Evolutionary conservation across 2,113 vertebrate genomes (phyloP).

Genomic region (Gallinago media): DNA sequence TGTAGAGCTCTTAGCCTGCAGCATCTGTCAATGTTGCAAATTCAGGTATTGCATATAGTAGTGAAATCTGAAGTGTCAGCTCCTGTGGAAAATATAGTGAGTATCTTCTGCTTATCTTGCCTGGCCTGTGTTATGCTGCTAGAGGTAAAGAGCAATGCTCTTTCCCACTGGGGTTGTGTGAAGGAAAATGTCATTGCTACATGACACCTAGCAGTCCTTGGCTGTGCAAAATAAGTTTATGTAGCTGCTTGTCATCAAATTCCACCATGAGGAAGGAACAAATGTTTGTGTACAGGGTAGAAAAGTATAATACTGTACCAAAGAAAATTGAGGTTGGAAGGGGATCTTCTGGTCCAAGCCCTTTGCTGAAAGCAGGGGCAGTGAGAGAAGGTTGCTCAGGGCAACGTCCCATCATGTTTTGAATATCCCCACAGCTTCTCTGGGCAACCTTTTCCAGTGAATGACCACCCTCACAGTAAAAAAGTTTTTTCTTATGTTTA

Average conservation of each 20-base stretch:
- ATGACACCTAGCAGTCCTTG: not conserved
- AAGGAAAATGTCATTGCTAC: not conserved
- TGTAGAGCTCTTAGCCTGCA: not conserved
- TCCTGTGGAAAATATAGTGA: not conserved
- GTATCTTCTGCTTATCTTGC: not conserved
- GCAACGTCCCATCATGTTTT: not conserved
- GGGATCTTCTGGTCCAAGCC: not conserved
- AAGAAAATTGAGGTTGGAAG: not conserved
- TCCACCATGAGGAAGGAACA: not conserved
- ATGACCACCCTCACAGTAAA: not conserved
- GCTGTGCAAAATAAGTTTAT: not conserved
- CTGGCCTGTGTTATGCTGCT: not conserved
- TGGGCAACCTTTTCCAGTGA: not conserved
- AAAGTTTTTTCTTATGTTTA: not conserved
- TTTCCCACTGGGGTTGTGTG: not conserved
- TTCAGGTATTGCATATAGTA: not conserved
- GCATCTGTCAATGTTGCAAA: conserved; percentile 1
- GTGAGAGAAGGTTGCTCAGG: not conserved
- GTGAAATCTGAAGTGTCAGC: not conserved
- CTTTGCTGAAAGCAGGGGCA: not conserved
- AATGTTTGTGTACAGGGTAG: not conserved
- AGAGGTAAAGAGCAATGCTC: not conserved
- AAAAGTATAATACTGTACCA: not conserved
- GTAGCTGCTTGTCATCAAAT: not conserved
- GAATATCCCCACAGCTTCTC: not conserved